phyloP scores from a whole-genome alignment of 2,888 invertebrate species.

The Sinopyrophorus schimmeli region DNA sequence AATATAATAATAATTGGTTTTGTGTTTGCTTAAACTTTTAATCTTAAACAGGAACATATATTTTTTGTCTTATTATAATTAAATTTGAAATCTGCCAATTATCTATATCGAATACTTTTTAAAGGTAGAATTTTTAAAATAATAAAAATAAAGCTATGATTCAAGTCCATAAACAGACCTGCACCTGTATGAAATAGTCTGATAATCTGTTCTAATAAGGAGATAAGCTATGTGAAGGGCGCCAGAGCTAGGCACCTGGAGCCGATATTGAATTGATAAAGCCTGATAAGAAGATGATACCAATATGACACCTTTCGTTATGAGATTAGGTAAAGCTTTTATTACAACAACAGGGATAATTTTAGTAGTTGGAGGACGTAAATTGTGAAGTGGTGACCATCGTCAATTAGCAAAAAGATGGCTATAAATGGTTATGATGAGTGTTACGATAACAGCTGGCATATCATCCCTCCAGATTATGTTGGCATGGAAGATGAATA shows the following conservation, averaged over 20 bases:
- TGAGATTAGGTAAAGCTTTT: slow-evolving; percentile 13
- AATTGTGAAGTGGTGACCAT: slow-evolving; percentile 9
- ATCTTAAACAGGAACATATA: too few relatives aligned
- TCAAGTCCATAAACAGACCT: too few relatives aligned
- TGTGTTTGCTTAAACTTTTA: too few relatives aligned
- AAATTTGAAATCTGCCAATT: too few relatives aligned
- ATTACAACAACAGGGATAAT: slow-evolving; percentile 1
- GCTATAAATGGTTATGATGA: slow-evolving; percentile 64
- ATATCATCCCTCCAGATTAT: slow-evolving; percentile 72
- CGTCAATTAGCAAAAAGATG: too few relatives aligned
- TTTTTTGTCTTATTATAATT: too few relatives aligned
- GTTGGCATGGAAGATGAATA: slow-evolving; percentile 71
- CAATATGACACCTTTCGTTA: slow-evolving; percentile 13
- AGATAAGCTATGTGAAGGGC: slow-evolving; percentile 23
- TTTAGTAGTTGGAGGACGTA: not conserved
- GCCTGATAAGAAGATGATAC: slow-evolving; percentile 21
- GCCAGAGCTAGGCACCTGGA: slow-evolving; percentile 28
- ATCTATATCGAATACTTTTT: too few relatives aligned
- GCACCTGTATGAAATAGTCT: slow-evolving; percentile 26
- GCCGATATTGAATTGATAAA: slow-evolving; percentile 27
- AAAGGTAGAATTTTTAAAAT: too few relatives aligned
- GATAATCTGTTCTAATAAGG: slow-evolving; percentile 27
- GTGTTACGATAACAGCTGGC: slow-evolving; percentile 70
- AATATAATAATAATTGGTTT: too few relatives aligned
- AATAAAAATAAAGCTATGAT: too few relatives aligned